Conservation (phyloP, 2,888 invertebrate genomes). For the Limenitis camilla region DNA sequence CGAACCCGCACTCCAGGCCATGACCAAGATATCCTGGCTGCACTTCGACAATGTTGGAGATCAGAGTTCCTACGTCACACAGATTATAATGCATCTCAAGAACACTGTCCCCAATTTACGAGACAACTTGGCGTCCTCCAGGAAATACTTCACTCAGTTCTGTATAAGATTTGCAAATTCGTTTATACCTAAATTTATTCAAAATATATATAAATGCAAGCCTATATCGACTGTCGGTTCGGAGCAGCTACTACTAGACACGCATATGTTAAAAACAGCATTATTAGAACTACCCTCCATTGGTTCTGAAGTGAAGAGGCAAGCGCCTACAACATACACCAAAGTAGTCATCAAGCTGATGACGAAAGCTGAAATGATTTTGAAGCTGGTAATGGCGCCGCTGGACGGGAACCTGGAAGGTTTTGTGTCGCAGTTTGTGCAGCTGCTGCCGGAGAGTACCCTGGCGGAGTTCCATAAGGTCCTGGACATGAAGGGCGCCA, state of each 20-base stretch:
- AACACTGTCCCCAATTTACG: constrained; percentile 90
- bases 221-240: constrained; percentile 92
- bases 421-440: constrained; percentile 91
- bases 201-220: constrained; percentile 92
- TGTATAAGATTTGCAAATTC: constrained; percentile 96
- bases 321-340: constrained; percentile 90
- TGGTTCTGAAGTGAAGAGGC: constrained; percentile 89
- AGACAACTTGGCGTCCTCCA: constrained; percentile 90
- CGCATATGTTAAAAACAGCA: constrained; percentile 95
- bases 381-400: constrained; percentile 98
- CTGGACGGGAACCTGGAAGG: constrained; percentile 79
- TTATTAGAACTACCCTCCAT: constrained; percentile 95
- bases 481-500: constrained; percentile 92
- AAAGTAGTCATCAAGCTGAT: constrained; percentile 91
- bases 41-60: constrained; percentile 96
- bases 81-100: constrained; percentile 89
- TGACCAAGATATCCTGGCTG: constrained; percentile 96
- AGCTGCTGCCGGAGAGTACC: constrained; percentile 92
- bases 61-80: constrained; percentile 95
- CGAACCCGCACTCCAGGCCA: constrained; percentile 91
- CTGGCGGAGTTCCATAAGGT: constrained; percentile 94
- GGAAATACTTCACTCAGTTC: constrained; percentile 98
- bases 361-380: constrained; percentile 98
- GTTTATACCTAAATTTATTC: constrained; percentile 95
- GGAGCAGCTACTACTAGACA: constrained; percentile 94